Percentiles rank a stretch among this genome's conserved stretches.
phyloP scores from a whole-genome alignment of 2,797 vertebrate genomes.

The Danio tinwini region DNA sequence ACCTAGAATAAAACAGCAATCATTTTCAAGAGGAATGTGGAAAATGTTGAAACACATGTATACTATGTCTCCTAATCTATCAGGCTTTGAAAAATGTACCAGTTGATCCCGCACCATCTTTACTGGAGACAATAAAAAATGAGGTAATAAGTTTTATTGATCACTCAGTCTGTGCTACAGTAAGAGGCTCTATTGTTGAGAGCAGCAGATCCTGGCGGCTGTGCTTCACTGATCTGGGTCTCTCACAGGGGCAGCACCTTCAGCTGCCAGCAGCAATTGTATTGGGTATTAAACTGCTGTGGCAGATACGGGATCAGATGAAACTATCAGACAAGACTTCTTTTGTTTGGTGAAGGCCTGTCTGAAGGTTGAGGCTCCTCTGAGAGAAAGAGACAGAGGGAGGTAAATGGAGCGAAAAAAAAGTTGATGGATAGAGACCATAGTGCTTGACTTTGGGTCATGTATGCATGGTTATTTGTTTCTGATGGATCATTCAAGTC shows the following conservation, averaged over 20 bases:
- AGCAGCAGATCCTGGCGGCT: constrained; percentile 30
- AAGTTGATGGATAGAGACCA: constrained; percentile 22
- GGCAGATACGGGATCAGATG: constrained; percentile 48
- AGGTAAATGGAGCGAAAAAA: constrained; percentile 26
- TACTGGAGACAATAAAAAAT: constrained; percentile 66
- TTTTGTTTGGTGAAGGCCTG: constrained; percentile 62
- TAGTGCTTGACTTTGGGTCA: constrained; percentile 1
- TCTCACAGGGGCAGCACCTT: constrained; percentile 46
- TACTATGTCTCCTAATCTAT: constrained; percentile 13
- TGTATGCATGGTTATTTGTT: not conserved
- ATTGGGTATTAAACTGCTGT: constrained; percentile 43
- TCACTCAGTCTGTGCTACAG: constrained; percentile 50
- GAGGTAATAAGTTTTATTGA: constrained; percentile 70
- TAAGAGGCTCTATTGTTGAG: constrained; percentile 38
- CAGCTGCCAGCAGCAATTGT: constrained; percentile 46
- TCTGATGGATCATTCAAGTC: not conserved
- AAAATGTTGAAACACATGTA: constrained; percentile 38
- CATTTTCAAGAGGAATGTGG: constrained; percentile 27
- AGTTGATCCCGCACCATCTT: constrained; percentile 71
- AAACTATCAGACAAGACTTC: constrained; percentile 57
- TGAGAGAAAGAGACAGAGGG: constrained; percentile 67
- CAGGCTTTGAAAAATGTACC: constrained; percentile 32
- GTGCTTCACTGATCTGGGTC: constrained; percentile 37
- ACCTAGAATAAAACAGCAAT: constrained; percentile 2
- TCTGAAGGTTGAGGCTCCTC: constrained; percentile 67